These are phyloP conservation scores for Phortica magna DNA, from an alignment of 2,888 invertebrate genomes.

Conservation along the genomic window DNA sequence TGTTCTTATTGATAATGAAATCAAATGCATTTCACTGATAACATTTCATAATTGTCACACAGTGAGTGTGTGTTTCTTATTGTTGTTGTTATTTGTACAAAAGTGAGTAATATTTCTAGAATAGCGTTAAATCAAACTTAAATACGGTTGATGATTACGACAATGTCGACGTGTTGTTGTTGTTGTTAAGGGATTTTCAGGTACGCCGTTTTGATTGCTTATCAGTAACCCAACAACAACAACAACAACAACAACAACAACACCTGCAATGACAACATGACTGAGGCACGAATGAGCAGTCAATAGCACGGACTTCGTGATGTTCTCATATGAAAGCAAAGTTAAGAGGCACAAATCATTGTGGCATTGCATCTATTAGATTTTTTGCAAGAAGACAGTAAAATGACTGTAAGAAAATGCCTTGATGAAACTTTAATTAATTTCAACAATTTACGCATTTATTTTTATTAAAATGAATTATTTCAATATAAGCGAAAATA, in stretches of 20 bases:
- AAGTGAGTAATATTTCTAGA: conserved; percentile 11
- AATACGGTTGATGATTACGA: not conserved
- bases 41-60: not conserved
- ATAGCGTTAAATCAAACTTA: conserved; percentile 1
- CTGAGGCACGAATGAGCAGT: too few relatives aligned
- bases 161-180: not conserved
- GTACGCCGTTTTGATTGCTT: not conserved
- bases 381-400: too few relatives aligned
- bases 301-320: too few relatives aligned
- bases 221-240: conserved; percentile 3
- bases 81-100: not conserved
- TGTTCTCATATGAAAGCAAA: too few relatives aligned
- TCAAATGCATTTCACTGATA: not conserved
- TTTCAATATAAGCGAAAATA: conserved; percentile 14
- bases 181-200: not conserved
- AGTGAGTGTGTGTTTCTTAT: too few relatives aligned
- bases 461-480: conserved; percentile 19
- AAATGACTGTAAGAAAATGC: not conserved
- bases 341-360: too few relatives aligned
- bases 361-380: too few relatives aligned
- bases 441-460: conserved; percentile 10
- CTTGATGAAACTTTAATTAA: too few relatives aligned
- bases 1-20: not conserved
- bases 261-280: too few relatives aligned
- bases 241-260: not conserved